Evolutionary conservation across 2,888 invertebrate species (phyloP).

Genomic region (Tryphoninae sp.): DNA sequence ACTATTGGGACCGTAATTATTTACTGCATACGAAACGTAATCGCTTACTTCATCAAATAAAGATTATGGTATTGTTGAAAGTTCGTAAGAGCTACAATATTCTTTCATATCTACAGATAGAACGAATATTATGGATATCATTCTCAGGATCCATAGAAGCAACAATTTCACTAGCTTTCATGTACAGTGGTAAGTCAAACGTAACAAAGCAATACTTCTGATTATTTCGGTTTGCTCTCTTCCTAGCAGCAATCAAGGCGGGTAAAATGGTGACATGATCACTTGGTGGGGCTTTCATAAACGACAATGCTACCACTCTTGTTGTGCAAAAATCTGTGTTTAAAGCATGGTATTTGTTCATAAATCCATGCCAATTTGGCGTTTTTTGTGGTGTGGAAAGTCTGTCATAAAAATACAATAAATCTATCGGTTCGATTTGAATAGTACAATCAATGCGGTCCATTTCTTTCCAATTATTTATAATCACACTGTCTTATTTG

Average conservation of each 20-base stretch:
- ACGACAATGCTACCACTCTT: conserved; percentile 70
- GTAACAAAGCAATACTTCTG: conserved; percentile 64
- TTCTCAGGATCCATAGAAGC: conserved; percentile 65
- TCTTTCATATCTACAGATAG: conserved; percentile 39
- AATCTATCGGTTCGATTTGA: conserved; percentile 68
- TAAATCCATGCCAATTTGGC: conserved; percentile 71
- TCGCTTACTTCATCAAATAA: conserved; percentile 46
- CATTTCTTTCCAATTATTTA: conserved; percentile 63
- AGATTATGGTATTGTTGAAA: conserved; percentile 44
- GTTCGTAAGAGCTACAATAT: conserved; percentile 37
- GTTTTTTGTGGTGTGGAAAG: conserved; percentile 63
- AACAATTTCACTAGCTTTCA: conserved; percentile 64
- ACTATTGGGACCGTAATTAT: conserved; percentile 44
- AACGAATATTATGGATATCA: conserved; percentile 63
- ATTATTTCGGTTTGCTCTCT: conserved; percentile 64
- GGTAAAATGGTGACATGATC: conserved; percentile 71
- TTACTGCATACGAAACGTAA: conserved; percentile 50
- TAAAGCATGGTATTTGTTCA: conserved; percentile 60
- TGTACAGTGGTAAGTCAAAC: no score
- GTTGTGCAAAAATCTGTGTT: conserved; percentile 65
- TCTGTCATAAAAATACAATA: conserved; percentile 70
- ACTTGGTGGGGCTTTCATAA: conserved; percentile 72
- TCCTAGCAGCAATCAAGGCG: conserved; percentile 66
- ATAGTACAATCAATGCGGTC: conserved; percentile 34
- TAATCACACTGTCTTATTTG: conserved; percentile 66